phyloP scores from a whole-genome alignment of 1,140 invertebrate species.

The Zaprionus taronus region DNA sequence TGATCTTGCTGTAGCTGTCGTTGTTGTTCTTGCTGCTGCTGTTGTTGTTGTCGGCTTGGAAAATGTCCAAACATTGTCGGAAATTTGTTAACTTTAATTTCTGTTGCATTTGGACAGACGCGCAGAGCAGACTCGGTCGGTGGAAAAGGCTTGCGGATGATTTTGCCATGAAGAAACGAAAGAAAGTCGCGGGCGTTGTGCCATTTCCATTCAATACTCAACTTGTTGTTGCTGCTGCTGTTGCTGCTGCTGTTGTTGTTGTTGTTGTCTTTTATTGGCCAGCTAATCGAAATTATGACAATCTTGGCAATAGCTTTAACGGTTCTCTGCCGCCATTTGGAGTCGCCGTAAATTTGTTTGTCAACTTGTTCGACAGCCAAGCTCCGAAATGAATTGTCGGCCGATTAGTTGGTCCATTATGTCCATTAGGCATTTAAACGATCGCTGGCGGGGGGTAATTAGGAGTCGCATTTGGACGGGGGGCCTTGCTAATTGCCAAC shows the following conservation, averaged over 20 bases:
- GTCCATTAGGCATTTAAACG: background rate
- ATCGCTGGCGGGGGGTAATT: background rate
- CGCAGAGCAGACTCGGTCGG: constrained; percentile 18
- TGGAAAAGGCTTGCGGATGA: constrained; percentile 34
- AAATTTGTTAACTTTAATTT: constrained; percentile 83
- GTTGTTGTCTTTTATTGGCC: constrained; percentile 38
- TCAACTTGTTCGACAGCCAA: constrained; percentile 66
- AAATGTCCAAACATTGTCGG: constrained; percentile 81
- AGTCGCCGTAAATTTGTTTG: constrained; percentile 73
- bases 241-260: constrained; percentile 17
- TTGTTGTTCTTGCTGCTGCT: constrained; percentile 9
- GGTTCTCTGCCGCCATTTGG: constrained; percentile 44
- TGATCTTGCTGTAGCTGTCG: constrained; percentile 22
- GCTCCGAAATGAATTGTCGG: constrained; percentile 27
- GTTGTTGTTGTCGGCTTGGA: constrained; percentile 45
- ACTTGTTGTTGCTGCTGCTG: constrained; percentile 6
- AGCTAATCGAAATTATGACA: constrained; percentile 79
- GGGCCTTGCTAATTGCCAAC: background rate
- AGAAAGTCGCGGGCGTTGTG: constrained; percentile 70
- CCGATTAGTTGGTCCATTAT: constrained; percentile 30
- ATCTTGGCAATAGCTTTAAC: constrained; percentile 66
- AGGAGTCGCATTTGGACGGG: background rate
- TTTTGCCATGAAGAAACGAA: constrained; percentile 26
- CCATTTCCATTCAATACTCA: constrained; percentile 32
- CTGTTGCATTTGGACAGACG: constrained; percentile 67